Percentiles rank a stretch among this genome's conserved stretches.
Evolutionary conservation across 2,797 vertebrate species (phyloP).

Genomic region (Acanthis flammea): DNA sequence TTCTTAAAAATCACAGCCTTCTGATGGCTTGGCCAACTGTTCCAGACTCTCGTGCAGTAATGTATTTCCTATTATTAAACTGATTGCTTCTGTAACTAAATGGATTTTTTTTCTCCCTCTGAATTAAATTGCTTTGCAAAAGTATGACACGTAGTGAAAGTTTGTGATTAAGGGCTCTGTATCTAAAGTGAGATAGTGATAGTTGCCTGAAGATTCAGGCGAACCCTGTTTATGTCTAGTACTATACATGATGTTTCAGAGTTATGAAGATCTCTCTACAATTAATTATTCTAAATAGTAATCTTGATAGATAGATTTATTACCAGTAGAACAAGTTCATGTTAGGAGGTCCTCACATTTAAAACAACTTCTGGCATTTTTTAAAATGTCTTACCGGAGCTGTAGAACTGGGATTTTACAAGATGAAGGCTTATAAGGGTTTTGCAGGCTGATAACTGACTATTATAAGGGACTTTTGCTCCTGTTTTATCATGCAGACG

Average conservation of each 20-base stretch:
- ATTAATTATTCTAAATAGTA: not conserved
- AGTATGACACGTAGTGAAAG: not conserved
- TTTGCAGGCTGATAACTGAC: not conserved
- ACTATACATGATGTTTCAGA: not conserved
- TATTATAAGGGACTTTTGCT: not conserved
- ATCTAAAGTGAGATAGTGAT: not conserved
- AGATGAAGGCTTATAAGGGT: not conserved
- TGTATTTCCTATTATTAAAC: not conserved
- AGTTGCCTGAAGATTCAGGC: not conserved
- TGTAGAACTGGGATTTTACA: not conserved
- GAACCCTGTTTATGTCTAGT: not conserved
- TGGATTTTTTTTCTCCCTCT: not conserved
- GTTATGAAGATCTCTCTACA: not conserved
- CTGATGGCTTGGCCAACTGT: not conserved
- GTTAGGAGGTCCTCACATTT: not conserved
- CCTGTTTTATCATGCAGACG: not conserved
- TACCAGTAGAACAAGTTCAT: not conserved
- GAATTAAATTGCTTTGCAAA: not conserved
- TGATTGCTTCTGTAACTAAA: not conserved
- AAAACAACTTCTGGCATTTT: not conserved
- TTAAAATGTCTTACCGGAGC: not conserved
- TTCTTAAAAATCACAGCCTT: not conserved
- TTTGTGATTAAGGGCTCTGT: not conserved
- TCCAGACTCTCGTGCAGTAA: not conserved
- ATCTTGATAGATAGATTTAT: not conserved